Evolutionary conservation across 1,140 invertebrate genomes (phyloP).

Genomic region (Ptiloglossa arizonensis): DNA sequence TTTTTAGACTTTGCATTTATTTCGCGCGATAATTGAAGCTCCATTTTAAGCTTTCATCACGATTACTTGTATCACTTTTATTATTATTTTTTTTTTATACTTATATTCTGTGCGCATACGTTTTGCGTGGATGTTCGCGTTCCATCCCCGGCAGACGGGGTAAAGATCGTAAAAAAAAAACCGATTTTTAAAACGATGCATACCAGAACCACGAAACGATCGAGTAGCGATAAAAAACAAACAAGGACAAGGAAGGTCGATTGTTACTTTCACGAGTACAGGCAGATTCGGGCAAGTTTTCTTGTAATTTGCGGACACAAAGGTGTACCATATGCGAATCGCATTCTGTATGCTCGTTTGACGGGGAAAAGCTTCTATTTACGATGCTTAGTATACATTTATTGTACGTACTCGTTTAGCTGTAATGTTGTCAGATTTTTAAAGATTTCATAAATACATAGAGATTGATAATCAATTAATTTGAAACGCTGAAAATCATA

Average conservation of each 20-base stretch:
- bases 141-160: not conserved
- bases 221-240: too few relatives aligned
- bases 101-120: not conserved
- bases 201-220: not conserved
- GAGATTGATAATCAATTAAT: conserved; percentile 53
- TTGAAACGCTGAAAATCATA: conserved; percentile 70
- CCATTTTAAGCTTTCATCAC: not conserved
- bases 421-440: conserved; percentile 40
- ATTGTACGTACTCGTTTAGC: conserved; percentile 54
- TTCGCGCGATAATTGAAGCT: not conserved
- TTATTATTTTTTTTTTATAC: too few relatives aligned
- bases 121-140: not conserved
- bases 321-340: conserved; percentile 35
- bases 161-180: not conserved
- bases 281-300: conserved; percentile 12
- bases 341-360: conserved; percentile 51
- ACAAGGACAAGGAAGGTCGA: too few relatives aligned
- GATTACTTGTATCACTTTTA: not conserved
- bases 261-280: not conserved
- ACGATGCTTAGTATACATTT: conserved; percentile 65
- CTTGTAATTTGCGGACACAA: conserved; percentile 21
- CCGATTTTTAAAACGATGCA: not conserved
- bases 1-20: conserved; percentile 19
- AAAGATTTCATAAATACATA: conserved; percentile 50
- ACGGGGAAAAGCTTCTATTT: conserved; percentile 60